Base-by-base conservation (phyloP, 1,140 invertebrate genomes). In the Zaprionus taronus region DNA sequence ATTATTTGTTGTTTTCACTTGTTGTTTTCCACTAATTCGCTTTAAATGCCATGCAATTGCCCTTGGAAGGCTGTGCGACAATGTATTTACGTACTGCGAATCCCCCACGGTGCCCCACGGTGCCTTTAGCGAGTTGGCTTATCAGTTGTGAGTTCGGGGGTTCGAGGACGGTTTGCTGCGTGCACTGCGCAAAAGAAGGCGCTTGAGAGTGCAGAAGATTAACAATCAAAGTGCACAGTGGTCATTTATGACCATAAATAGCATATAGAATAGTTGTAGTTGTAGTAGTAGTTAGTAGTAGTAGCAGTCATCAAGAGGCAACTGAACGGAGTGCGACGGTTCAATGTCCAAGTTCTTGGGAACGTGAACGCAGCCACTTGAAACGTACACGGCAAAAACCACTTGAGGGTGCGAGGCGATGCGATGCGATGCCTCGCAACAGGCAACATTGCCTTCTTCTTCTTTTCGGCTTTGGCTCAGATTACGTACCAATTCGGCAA, bases 401-500 rank as follows among this genome's bases (percentile, higher is more conserved):
- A 86, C 83, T 86, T 66, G 66, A 83, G 63, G 58, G 31, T 34
- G 31, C 31, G 26, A 28, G 5, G 7, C 11, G 17, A 26, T 14
- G 20, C 51, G n/a, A 17, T 2, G 41, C 61, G n/a, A n/a, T 38
- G 38, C 15, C 20, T 26, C n/a, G 26, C 53, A 56, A 56, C 26
- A 55, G 53, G 20, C 53, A 5, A 24, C 28, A 31, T 31, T 31
- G 28, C 28, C 28, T 31, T 14, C n/a, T 17, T n/a, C 15, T 14
- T 15, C 11, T n/a, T 11, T 22, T 15, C 24, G 26, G 53, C 49
- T 38, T 66, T 66, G 44, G 22, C 2, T 79, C 71, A 79, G 81
- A 87, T 79, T 90, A 79, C 72, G 70, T 7, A 12, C 11, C 71
- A 74, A 84, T 87, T 84, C 55, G 83, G 81, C 83, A 77, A 84